phyloP scores from a whole-genome alignment of 1,140 invertebrate genomes.

The Aphidius gifuensis region DNA sequence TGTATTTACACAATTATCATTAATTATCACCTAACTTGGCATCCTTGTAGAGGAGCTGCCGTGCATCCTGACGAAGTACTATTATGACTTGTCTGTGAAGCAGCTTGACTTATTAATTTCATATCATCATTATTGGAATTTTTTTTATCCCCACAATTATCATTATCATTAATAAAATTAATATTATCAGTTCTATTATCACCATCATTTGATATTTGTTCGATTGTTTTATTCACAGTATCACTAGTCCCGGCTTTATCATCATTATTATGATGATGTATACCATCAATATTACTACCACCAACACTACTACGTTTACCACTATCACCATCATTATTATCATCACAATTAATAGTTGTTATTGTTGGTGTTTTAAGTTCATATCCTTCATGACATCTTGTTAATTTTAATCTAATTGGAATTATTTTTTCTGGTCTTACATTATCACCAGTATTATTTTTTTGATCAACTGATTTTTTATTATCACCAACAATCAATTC shows the following conservation, averaged over 20 bases:
- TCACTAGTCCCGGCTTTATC: slow-evolving; percentile 52
- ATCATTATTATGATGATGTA: slow-evolving; percentile 51
- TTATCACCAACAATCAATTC: slow-evolving; percentile 45
- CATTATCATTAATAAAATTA: slow-evolving; percentile 8
- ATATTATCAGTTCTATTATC: slow-evolving; percentile 27
- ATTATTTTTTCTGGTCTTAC: slow-evolving; percentile 66
- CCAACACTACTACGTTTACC: slow-evolving; percentile 17
- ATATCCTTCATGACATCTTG: slow-evolving; percentile 72
- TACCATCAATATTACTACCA: background rate
- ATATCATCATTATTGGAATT: slow-evolving; percentile 32
- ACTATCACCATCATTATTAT: slow-evolving; percentile 61
- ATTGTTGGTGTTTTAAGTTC: slow-evolving; percentile 52
- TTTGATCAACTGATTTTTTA: slow-evolving; percentile 41
- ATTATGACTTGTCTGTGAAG: slow-evolving; percentile 29
- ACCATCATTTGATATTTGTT: slow-evolving; percentile 36
- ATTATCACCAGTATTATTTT: slow-evolving; percentile 53
- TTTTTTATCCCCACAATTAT: slow-evolving; percentile 28
- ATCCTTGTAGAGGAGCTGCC: slow-evolving; percentile 69
- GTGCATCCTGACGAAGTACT: slow-evolving; percentile 42
- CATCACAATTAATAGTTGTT: background rate
- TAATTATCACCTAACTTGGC: slow-evolving; percentile 83
- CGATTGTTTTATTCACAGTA: slow-evolving; percentile 20
- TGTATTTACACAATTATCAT: slow-evolving; percentile 56
- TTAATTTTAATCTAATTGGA: slow-evolving; percentile 78
- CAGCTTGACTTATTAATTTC: slow-evolving; percentile 33